Base-by-base conservation (phyloP, 2,888 invertebrate species). In the Chirona hameri region DNA sequence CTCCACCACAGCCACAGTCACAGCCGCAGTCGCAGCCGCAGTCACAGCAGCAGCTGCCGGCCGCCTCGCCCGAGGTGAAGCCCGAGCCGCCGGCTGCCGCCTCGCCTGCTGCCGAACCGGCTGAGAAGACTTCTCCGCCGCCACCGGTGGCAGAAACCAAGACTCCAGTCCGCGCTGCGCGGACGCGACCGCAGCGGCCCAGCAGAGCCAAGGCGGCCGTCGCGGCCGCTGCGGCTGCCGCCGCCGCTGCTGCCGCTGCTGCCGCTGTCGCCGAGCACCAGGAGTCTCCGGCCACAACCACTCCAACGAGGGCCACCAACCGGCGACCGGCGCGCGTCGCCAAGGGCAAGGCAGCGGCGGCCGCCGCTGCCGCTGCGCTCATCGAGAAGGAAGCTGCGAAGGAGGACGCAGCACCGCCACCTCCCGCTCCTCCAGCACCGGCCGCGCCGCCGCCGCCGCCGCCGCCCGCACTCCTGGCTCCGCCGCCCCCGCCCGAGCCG, bases 151-250 rank as follows among this genome's bases (percentile, higher is more conserved):
- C 24, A 0, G 46, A 46, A 1, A 21, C 24, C 18, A 76, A 76
- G 95, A 95, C 81, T 81, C 84, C 76, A 9, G 76, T 21, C 0
- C 76, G 76, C 2, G 76, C 76, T 24, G 24, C 24, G 7, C 39
- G 76, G 24, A 21, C 21, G 39, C 76, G 76, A 12, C 24, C 76
- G 76, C 76, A 39, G 24, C 76, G 76, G 0, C 76, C 76, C 31
- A 76, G 76, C 76, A 15, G 76, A 9, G 27, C 76, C 46, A 76
- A 76, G 76, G 46, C 76, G 15, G 72, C 72, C 21, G 21, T 72
- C 39, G 72, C 72, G 31, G 72, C 72, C 1, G 72, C 72, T 3
- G 72, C 31, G 18, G 72, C 72, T 0, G 72, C 72, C 31, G 31
- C 31, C 18, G 72, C 72, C 5, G 72, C 72, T 0, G 72, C 31